Evolutionary conservation across 2,113 vertebrate species (phyloP), one percentile per base, ranked within the genome.

Genomic region (Butastur rufipennis): DNA sequence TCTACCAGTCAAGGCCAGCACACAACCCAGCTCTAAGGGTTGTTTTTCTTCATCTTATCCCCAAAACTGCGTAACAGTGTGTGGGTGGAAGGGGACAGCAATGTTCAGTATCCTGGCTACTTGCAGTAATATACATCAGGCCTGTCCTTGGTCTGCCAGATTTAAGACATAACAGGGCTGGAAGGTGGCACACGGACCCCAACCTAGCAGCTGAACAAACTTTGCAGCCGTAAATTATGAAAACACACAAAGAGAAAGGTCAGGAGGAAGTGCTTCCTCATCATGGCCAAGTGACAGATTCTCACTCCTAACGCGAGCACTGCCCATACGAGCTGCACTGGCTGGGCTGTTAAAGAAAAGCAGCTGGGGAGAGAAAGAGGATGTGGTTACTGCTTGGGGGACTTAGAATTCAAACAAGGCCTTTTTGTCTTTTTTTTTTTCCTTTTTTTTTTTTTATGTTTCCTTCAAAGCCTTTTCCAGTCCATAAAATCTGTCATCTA

Each of bases 371-470:
- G 26, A 88, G 40, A 84, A 34, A 81, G 86, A 96, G 95, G 97
- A 97, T 98, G 97, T 96, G 96, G 94, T 97, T 97, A 95, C 42
- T 85, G 29, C 72, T 94, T 87, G 50, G 13, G 13, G 14, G 42
- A 83, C 72, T 72, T 79, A 80, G 52, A 94, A 96, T 80, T 88
- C 68, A 96, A 94, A 92, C 29, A 90, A 62, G 26, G 11, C 2
- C 6, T 48, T 94, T 91, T 83, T 58, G 2, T 52, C 6, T 38
- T 15, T 47, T 26, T 58, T 13, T 81, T 50, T 9, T 5, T 8
- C 0, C 3, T 2, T 7, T 21, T 42, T 40, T 81, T 81, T 61
- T 55, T 45, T 16, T 7, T 5, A 3, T 16, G 3, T 90, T 90
- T 95, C 20, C 61, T 95, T 96, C 72, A 95, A 97, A 96, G 81